These are phyloP conservation scores for Ammodytes dubius DNA, from an alignment of 2,113 vertebrate species.

Conservation along the genomic window DNA sequence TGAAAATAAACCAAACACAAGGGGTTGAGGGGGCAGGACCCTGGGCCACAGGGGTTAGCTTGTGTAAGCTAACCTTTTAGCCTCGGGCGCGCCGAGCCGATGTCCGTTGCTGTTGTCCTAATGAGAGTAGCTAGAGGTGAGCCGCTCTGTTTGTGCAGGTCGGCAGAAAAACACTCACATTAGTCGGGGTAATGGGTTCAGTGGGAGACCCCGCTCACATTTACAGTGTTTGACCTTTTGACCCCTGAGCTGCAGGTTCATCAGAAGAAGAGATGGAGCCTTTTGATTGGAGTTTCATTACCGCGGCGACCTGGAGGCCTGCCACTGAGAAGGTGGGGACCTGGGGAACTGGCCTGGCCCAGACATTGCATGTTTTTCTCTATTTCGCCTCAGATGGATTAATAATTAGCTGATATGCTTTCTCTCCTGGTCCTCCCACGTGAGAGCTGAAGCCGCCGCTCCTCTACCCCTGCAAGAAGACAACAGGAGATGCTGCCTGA, in stretches of 20 bases:
- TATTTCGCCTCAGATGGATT: constrained; percentile 50
- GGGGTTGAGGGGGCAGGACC: constrained; percentile 2
- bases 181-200: constrained; percentile 72
- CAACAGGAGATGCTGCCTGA: not conserved
- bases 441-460: constrained; percentile 33
- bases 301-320: constrained; percentile 9
- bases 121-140: constrained; percentile 60
- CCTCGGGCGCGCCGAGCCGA: not conserved
- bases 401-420: constrained; percentile 53
- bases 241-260: constrained; percentile 50
- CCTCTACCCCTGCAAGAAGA: constrained; percentile 26
- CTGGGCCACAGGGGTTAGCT: not conserved
- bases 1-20: not conserved
- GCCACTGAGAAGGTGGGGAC: constrained; percentile 25
- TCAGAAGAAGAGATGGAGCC: constrained; percentile 36
- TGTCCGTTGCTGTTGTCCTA: constrained; percentile 50
- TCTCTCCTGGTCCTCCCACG: constrained; percentile 54
- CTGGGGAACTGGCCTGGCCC: not conserved
- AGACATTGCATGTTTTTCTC: constrained; percentile 2
- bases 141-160: constrained; percentile 43
- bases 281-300: constrained; percentile 29
- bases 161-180: constrained; percentile 50
- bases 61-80: constrained; percentile 39
- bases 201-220: constrained; percentile 69
- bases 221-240: constrained; percentile 72